Evolutionary conservation across 2,797 vertebrate species (phyloP).

Genomic region (Phataginus tricuspis): DNA sequence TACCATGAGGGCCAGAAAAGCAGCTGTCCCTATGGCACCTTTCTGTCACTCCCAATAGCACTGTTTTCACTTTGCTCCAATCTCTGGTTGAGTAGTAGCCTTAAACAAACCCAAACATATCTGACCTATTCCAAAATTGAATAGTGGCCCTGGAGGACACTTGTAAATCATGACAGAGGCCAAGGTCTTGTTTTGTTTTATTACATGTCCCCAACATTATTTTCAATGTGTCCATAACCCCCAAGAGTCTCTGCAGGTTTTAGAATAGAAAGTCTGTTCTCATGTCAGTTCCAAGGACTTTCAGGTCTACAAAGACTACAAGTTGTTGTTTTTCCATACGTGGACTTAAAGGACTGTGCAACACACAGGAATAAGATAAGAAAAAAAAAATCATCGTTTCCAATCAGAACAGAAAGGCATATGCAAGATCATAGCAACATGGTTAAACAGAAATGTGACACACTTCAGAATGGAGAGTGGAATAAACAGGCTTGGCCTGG

Average conservation of each 20-base stretch:
- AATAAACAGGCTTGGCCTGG: neutral
- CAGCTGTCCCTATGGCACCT: neutral
- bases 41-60: neutral
- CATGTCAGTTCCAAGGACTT: neutral
- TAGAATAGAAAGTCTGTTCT: neutral
- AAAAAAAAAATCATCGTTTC: neutral
- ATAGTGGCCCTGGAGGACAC: neutral
- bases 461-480: neutral
- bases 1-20: neutral
- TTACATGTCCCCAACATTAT: neutral
- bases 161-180: constrained; percentile 62
- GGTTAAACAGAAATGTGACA: neutral
- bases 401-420: neutral
- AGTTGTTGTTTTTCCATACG: neutral
- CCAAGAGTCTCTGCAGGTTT: neutral
- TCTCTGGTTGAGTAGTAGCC: neutral
- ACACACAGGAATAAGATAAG: neutral
- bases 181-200: constrained; percentile 45
- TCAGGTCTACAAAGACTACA: neutral
- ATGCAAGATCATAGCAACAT: neutral
- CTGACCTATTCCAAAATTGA: constrained; percentile 56
- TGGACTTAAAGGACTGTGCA: neutral
- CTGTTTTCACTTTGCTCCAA: neutral
- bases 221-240: neutral
- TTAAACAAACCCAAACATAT: constrained; percentile 40